These are phyloP conservation scores for Chunga burmeisteri DNA, from an alignment of 2,113 vertebrate species.

Conservation along the genomic window DNA sequence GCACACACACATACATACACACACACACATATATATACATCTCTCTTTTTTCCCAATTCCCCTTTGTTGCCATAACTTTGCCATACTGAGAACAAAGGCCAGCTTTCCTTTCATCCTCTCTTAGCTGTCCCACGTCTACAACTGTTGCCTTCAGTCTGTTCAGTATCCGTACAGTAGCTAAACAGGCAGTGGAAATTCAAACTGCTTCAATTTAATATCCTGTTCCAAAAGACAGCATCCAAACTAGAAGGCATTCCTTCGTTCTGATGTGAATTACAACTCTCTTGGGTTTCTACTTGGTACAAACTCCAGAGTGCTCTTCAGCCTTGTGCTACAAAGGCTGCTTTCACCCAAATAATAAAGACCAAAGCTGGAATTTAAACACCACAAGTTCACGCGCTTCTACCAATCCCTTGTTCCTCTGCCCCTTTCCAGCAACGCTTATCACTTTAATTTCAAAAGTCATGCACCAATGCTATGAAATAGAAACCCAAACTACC, in stretches of 20 bases:
- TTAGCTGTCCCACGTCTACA: not conserved
- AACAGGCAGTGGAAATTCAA: slow-evolving; percentile 60
- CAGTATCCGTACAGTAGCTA: slow-evolving; percentile 48
- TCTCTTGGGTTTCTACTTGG: slow-evolving; percentile 32
- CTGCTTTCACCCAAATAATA: slow-evolving; percentile 31
- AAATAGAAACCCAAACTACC: slow-evolving; percentile 43
- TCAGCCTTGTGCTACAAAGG: slow-evolving; percentile 18
- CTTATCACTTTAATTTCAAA: slow-evolving; percentile 23
- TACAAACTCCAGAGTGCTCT: slow-evolving; percentile 47
- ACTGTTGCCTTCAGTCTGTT: slow-evolving; percentile 33
- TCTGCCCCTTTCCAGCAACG: not conserved
- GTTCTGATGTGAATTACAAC: not conserved
- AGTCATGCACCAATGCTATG: slow-evolving; percentile 35
- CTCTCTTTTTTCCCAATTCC: not conserved
- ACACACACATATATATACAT: not conserved
- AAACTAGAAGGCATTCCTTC: slow-evolving; percentile 23
- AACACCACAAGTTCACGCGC: slow-evolving; percentile 8
- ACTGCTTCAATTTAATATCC: slow-evolving; percentile 48
- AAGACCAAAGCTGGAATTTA: not conserved
- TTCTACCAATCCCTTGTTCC: slow-evolving; percentile 24
- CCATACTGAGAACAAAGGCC: not conserved
- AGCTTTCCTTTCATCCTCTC: not conserved
- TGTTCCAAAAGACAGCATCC: slow-evolving; percentile 21
- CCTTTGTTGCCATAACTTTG: not conserved
- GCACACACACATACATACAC: not conserved